Conservation (phyloP, 2,797 vertebrate genomes). For the Pipistrellus nathusii region DNA sequence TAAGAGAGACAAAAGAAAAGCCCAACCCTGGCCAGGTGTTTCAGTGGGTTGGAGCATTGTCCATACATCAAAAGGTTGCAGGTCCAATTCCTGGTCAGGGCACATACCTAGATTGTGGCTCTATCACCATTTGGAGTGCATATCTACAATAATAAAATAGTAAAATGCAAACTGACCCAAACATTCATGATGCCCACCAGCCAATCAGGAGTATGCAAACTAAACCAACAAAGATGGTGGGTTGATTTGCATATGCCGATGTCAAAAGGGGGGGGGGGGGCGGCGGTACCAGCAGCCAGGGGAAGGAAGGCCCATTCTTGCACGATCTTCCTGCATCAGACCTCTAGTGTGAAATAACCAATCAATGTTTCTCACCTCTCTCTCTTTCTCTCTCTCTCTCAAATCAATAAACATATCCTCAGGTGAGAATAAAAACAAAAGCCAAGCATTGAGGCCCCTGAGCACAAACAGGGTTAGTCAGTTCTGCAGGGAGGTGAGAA, state of each 20-base stretch:
- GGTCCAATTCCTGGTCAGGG: neutral
- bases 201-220: too few species aligned
- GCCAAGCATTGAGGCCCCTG: neutral
- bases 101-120: neutral
- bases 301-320: too few species aligned
- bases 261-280: too few species aligned
- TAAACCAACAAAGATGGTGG: too few species aligned
- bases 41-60: neutral
- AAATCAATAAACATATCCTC: neutral
- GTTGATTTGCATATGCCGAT: too few species aligned
- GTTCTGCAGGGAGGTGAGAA: neutral
- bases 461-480: rapidly evolving
- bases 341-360: neutral
- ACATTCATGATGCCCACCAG: too few species aligned
- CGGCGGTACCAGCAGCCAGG: too few species aligned
- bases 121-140: neutral
- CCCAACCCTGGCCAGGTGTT: neutral
- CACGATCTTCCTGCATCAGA: too few species aligned
- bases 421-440: neutral
- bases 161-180: too few species aligned
- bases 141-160: neutral
- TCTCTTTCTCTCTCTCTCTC: neutral
- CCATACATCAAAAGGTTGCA: neutral
- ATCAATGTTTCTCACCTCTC: neutral
- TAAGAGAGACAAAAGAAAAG: neutral